phyloP scores from a whole-genome alignment of 2,888 invertebrate species.

The Tetropium fuscum region DNA sequence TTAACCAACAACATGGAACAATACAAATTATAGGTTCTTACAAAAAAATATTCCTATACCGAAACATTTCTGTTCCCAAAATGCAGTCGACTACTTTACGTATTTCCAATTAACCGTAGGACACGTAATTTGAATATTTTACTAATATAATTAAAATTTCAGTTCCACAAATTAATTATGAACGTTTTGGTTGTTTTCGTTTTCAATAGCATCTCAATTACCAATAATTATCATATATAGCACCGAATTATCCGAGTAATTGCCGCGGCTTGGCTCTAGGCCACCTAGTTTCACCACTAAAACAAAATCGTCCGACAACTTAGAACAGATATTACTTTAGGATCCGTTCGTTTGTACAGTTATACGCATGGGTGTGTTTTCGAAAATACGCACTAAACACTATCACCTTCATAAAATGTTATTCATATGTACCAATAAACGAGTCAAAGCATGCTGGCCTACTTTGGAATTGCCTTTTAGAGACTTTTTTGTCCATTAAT shows the following conservation, averaged over 20 bases:
- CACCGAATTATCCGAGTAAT: constrained; percentile 21
- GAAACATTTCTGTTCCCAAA: too few species aligned
- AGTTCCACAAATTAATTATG: constrained; percentile 13
- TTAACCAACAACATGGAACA: too few species aligned
- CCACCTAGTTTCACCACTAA: constrained; percentile 11
- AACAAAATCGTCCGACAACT: neutral
- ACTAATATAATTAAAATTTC: constrained; percentile 17
- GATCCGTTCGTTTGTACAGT: neutral
- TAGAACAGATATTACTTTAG: neutral
- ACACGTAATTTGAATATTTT: constrained; percentile 18
- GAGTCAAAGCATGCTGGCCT: constrained; percentile 1
- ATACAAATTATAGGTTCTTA: too few species aligned
- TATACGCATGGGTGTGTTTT: neutral
- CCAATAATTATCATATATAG: constrained; percentile 24
- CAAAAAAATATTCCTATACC: too few species aligned
- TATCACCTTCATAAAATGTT: neutral
- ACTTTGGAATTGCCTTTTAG: neutral
- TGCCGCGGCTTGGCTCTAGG: constrained; percentile 4
- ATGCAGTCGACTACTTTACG: neutral
- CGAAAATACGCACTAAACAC: neutral
- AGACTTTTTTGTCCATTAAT: neutral
- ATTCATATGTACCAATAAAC: neutral
- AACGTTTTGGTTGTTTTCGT: constrained; percentile 4
- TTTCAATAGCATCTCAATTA: constrained; percentile 20
- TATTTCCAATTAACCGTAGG: neutral